phyloP scores from a whole-genome alignment of 2,888 invertebrate genomes.

The Lapara coniferarum region DNA sequence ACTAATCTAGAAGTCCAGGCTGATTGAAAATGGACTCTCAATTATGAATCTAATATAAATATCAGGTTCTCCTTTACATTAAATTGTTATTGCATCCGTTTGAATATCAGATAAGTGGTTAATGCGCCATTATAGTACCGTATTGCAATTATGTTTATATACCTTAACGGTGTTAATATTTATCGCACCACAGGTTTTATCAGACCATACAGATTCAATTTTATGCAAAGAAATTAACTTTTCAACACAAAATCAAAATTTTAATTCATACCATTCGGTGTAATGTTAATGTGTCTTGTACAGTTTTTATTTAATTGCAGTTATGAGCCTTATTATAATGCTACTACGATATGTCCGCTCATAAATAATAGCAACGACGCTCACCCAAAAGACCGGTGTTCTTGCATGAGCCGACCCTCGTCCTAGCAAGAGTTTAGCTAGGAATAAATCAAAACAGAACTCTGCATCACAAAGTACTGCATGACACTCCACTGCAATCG shows the following conservation, averaged over 20 bases:
- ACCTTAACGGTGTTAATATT: constrained; percentile 20
- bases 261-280: background rate
- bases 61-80: constrained; percentile 21
- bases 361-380: too few species aligned
- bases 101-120: constrained; percentile 16
- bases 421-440: too few species aligned
- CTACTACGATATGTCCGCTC: too few species aligned
- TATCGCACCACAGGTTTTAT: constrained; percentile 1
- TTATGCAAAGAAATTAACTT: constrained; percentile 18
- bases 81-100: constrained; percentile 32
- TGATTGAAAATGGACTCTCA: background rate
- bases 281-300: background rate
- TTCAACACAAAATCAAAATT: constrained; percentile 16
- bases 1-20: background rate
- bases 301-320: background rate
- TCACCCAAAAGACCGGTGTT: too few species aligned
- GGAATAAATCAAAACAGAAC: too few species aligned
- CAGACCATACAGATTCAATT: constrained; percentile 4
- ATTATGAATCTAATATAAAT: constrained; percentile 20
- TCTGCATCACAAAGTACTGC: too few species aligned
- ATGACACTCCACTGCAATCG: too few species aligned
- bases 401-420: too few species aligned
- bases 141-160: constrained; percentile 23
- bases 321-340: too few species aligned
- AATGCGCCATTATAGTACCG: constrained; percentile 17